phyloP scores from a whole-genome alignment of 2,888 invertebrate species.

The Drosophila anomelani region DNA sequence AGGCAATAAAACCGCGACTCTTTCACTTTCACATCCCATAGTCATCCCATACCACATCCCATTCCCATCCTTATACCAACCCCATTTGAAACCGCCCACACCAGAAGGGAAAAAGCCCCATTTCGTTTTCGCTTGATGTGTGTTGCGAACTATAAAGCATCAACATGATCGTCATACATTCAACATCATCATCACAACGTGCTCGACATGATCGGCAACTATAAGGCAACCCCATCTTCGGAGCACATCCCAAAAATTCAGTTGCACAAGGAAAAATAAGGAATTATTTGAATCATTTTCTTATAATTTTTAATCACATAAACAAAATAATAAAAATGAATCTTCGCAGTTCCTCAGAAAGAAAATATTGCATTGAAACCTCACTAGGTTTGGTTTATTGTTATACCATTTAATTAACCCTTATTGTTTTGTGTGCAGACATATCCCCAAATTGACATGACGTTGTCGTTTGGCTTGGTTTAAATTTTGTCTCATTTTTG shows the following conservation, averaged over 20 bases:
- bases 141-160: conserved; percentile 23
- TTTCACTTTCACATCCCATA: conserved; percentile 41
- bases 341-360: neutral
- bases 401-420: too few species aligned
- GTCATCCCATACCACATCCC: conserved; percentile 23
- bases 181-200: conserved; percentile 45
- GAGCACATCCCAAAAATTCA: conserved; percentile 15
- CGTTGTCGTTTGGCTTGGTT: conserved; percentile 55
- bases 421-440: conserved; percentile 10
- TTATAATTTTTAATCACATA: too few species aligned
- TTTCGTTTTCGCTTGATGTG: conserved; percentile 26
- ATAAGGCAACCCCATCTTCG: conserved; percentile 17
- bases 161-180: conserved; percentile 51
- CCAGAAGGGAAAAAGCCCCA: conserved; percentile 47
- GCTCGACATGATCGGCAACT: conserved; percentile 30
- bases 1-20: conserved; percentile 42
- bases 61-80: conserved; percentile 9
- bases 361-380: neutral
- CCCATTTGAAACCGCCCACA: conserved; percentile 52
- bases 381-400: too few species aligned
- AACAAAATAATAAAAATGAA: neutral
- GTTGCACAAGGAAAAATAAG: neutral
- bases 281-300: too few species aligned
- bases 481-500: conserved; percentile 48
- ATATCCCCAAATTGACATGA: conserved; percentile 45